A percentile compares a stretch with the other conserved stretches of the same genome.
These are phyloP conservation scores for Pardalotus punctatus DNA, from an alignment of 2,113 vertebrate genomes.

Conservation along the genomic window DNA sequence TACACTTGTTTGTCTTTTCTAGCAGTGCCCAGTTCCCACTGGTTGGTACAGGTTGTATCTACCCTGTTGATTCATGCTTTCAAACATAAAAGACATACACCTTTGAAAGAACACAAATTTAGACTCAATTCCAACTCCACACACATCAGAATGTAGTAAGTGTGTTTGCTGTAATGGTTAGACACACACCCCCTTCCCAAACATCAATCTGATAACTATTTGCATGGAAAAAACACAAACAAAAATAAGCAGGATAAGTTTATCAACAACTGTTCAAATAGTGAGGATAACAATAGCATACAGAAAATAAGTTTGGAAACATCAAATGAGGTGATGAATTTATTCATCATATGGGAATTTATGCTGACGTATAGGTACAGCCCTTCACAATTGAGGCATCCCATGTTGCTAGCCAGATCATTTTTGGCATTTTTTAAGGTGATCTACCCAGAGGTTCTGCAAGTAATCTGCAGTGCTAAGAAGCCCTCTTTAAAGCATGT, in stretches of 20 bases:
- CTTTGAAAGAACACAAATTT: background rate
- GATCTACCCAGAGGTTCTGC: background rate
- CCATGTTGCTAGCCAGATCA: background rate
- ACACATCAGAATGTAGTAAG: background rate
- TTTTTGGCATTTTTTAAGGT: background rate
- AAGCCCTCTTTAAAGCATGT: constrained; percentile 8
- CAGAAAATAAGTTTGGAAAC: background rate
- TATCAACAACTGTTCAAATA: background rate
- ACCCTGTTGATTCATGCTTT: background rate
- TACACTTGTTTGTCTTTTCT: background rate
- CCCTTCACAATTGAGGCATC: background rate
- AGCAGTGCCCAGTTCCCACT: background rate
- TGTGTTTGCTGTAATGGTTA: background rate
- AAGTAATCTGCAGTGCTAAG: background rate
- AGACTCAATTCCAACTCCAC: background rate
- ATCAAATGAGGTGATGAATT: background rate
- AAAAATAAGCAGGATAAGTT: background rate
- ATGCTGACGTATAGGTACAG: background rate
- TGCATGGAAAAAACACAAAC: background rate
- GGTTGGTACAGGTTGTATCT: background rate
- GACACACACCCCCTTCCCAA: background rate
- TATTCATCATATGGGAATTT: too few relatives aligned
- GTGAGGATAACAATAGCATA: background rate
- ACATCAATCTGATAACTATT: background rate
- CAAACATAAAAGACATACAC: background rate